phyloP scores from a whole-genome alignment of 2,888 invertebrate species.

The Gortyna flavago region DNA sequence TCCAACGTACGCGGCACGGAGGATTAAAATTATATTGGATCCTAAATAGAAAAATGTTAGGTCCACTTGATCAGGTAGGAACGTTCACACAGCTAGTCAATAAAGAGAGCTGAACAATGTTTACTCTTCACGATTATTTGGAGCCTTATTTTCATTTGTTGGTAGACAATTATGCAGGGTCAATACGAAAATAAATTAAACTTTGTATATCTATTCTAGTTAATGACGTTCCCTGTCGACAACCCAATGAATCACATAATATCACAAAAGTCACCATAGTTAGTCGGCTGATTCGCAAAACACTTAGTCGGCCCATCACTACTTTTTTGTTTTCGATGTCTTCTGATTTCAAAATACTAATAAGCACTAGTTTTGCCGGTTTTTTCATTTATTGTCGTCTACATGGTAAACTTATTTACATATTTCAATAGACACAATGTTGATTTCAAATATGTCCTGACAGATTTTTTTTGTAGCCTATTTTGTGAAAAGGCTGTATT shows the following conservation, averaged over 20 bases:
- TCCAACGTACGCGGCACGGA: background rate
- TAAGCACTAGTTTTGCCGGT: background rate
- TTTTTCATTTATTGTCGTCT: background rate
- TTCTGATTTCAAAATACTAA: background rate
- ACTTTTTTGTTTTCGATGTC: too few species aligned
- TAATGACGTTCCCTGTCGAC: background rate
- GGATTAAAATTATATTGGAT: slow-evolving; percentile 23
- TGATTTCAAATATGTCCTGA: background rate
- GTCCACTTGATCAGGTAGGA: slow-evolving; percentile 9
- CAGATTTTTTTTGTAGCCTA: background rate
- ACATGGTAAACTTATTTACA: background rate
- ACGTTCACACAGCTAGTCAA: background rate
- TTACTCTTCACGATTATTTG: background rate
- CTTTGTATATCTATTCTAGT: background rate
- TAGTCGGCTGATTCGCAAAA: background rate
- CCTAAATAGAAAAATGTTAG: slow-evolving; percentile 17
- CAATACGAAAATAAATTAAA: background rate
- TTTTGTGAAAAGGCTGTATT: background rate
- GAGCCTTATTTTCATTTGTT: background rate
- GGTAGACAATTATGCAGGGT: background rate
- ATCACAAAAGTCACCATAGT: background rate
- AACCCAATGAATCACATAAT: background rate
- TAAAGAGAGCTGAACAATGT: background rate
- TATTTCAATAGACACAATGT: background rate
- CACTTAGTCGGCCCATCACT: background rate